These are phyloP conservation scores for Hypothenemus hampei DNA, from an alignment of 1,140 invertebrate genomes.

Conservation along the genomic window DNA sequence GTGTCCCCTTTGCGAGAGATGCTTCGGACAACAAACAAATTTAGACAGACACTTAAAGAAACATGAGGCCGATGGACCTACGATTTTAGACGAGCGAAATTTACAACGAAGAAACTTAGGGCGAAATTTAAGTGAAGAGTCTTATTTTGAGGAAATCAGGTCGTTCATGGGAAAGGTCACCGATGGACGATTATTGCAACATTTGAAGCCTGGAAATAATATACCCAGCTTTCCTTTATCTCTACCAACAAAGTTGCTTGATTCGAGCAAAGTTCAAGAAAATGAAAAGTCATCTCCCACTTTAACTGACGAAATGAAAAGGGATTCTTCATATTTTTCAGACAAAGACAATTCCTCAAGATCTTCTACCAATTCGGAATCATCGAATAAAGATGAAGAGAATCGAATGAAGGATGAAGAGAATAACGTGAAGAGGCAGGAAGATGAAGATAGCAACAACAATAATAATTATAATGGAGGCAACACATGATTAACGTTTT, in stretches of 20 bases:
- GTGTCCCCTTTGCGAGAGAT: slow-evolving; percentile 79
- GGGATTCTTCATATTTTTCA: slow-evolving; percentile 54
- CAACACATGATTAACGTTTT: slow-evolving; percentile 21
- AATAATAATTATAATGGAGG: slow-evolving; percentile 34
- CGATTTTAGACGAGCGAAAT: slow-evolving; percentile 60
- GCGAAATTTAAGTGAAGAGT: slow-evolving; percentile 59
- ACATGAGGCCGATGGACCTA: slow-evolving; percentile 86
- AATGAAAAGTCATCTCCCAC: slow-evolving; percentile 30
- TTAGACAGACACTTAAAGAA: slow-evolving; percentile 96
- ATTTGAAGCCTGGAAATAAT: slow-evolving; percentile 35
- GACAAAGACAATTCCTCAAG: slow-evolving; percentile 55
- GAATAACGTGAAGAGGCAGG: slow-evolving; percentile 21
- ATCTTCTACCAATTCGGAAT: slow-evolving; percentile 50
- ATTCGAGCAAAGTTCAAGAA: slow-evolving; percentile 37
- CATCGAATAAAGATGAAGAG: slow-evolving; percentile 44
- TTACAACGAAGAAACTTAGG: slow-evolving; percentile 39
- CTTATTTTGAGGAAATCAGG: slow-evolving; percentile 90
- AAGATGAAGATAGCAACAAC: slow-evolving; percentile 33
- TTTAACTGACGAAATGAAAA: slow-evolving; percentile 38
- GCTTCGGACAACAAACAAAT: slow-evolving; percentile 98
- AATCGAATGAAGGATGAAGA: slow-evolving; percentile 26
- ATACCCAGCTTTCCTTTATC: slow-evolving; percentile 37
- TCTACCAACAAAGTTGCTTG: slow-evolving; percentile 43
- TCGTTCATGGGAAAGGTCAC: slow-evolving; percentile 92
- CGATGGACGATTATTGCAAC: slow-evolving; percentile 42